Base-by-base conservation (phyloP, 2,888 invertebrate genomes). In the Megalurothrips usitatus region DNA sequence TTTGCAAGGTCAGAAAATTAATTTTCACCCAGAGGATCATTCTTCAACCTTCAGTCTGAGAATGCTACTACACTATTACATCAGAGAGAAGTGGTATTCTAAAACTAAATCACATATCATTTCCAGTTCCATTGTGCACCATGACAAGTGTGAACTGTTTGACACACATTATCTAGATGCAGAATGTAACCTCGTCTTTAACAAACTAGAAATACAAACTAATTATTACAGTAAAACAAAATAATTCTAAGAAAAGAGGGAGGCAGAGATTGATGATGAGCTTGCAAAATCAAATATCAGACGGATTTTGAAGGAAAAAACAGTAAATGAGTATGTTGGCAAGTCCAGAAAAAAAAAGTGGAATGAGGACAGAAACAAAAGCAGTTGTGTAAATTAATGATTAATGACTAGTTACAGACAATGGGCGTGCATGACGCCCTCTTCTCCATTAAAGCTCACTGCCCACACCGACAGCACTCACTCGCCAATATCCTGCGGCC, bases 91-190 rank as follows among this genome's bases (percentile, higher is more conserved):
- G 58, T 58, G 17, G 58, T 75, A 23, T 75, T 10, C 68, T 75
- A 75, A 26, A 26, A 26, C 68, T 75, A 75, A 23, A 75, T 75
- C 68, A 75, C 68, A 75, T 75, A n/a, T 26, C 23, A 26, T 75
- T 26, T 75, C 68, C 11, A 26, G 26, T 26, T 26, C 23, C 23
- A 75, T 26, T 75, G 11, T 75, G 26, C 68, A 75, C 26, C 9
- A 23, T 8, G 19, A 10, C 58, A 58, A 58, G 58, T 14, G 17
- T 43, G 34, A 43, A 43, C 34, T 43, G 34, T 6, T 43, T 43
- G 34, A 43, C 34, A 43, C 34, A 43, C 17, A 12, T 8, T 58
- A 17, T 58, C 19, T 19, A 58, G 58, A n/a, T 58, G 58, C 58
- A 58, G n/a, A 58, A 58, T 17, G 17, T 17, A 17, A 19, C 58